Percentiles rank a stretch among this genome's conserved stretches.
Conservation (phyloP, 1,140 invertebrate species). For the Caerostris extrusa region DNA sequence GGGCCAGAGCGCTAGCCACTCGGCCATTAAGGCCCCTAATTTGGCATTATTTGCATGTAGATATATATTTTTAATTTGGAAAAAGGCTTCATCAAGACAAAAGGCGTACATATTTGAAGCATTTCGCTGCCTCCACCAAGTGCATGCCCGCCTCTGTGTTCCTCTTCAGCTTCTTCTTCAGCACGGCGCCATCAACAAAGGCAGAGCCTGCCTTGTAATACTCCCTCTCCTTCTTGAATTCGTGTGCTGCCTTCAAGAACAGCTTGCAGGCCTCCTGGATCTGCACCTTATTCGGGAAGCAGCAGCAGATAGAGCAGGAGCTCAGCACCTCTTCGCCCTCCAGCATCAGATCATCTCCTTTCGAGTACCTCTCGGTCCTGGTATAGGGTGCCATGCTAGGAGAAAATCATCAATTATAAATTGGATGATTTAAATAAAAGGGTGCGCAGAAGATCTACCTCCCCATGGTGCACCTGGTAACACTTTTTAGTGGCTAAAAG, state of each 20-base stretch:
- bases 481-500: no score
- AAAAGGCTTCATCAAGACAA: no score
- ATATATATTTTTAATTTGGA: no score
- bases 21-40: no score
- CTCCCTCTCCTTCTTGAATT: conserved; percentile 99
- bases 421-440: no score
- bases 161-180: conserved; percentile 91
- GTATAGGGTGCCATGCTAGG: no score
- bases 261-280: conserved; percentile 97
- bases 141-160: conserved; percentile 96
- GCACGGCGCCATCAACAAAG: conserved; percentile 93
- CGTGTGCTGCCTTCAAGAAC: conserved; percentile 96
- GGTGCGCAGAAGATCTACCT: no score
- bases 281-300: conserved; percentile 90
- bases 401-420: no score
- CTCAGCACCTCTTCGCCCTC: conserved; percentile 94
- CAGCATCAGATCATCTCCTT: conserved; percentile 92
- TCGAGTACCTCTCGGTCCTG: conserved; percentile 80
- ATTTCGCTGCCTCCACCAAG: conserved; percentile 97
- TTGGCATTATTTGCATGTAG: no score
- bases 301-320: conserved; percentile 86
- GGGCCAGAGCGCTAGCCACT: no score
- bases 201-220: conserved; percentile 96
- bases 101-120: conserved; percentile 92
- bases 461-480: no score